Evolutionary conservation across 2,888 invertebrate genomes (phyloP), one percentile per base, ranked within the genome.

Genomic region (Drosophila pseudotalamancana): DNA sequence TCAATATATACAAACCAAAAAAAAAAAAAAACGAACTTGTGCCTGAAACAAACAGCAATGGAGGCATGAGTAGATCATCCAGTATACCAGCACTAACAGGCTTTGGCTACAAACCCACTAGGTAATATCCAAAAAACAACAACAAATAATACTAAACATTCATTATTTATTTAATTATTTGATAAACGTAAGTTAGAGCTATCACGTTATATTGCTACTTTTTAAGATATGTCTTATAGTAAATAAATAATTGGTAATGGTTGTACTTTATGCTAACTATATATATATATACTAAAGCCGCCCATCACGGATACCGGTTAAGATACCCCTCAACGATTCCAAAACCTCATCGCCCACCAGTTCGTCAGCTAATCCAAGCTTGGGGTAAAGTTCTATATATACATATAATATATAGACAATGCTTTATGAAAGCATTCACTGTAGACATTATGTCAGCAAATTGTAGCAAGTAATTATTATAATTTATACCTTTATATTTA

Each of bases 51-150:
- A 66, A 46, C 91, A 91, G 92, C 91, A 93, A 92, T 90, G 93
- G 95, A 92, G 95, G 95, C 93, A 96, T 96, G 93, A 95, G 95
- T 94, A 95, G 96, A 94, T 95, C 96, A 90, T 96, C 96, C 92
- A 96, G 96, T 93, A 97, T 97, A 93, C 96, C 97, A 92, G 95
- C 96, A 93, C 94, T 96, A 90, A 91, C 90, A 76, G 90, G 91
- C 89, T 89, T 89, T 86, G 89, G 90, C 89, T 89, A 84, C 85
- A 90, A 89, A 87, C 82, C 88, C 87, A 81, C 89, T 90, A 91
- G 91, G 91, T 91, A 91, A 90, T 77, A 18, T 65, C 62, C 39
- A 70, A 39, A 18, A 5, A 60, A 40, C 14, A 45, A 61, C 42
- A 31, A 60, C 16, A 39, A 56, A 64, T 11, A 64, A 79, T 73